Evolutionary conservation across 2,797 vertebrate species (phyloP).

Genomic region (Falco concolor): DNA sequence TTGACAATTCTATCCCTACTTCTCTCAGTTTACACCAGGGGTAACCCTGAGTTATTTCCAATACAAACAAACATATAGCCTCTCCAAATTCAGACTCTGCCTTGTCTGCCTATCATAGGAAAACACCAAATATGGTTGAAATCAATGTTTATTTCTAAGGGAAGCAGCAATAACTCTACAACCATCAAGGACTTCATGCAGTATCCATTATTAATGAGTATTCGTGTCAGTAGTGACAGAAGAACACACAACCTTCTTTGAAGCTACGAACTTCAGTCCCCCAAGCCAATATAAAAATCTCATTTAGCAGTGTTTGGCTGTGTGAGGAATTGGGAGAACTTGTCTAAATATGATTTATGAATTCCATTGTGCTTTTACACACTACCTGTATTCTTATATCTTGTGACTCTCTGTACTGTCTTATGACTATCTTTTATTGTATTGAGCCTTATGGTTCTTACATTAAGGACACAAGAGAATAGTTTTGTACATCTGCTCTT

Average conservation of each 20-base stretch:
- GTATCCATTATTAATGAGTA: slow-evolving; percentile 3
- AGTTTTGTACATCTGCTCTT: slow-evolving; percentile 19
- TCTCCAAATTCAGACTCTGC: not conserved
- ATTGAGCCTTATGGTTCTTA: slow-evolving; percentile 1
- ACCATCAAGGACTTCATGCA: not conserved
- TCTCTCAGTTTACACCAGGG: not conserved
- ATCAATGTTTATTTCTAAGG: not conserved
- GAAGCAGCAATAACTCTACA: not conserved
- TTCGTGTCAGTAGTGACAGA: slow-evolving; percentile 9
- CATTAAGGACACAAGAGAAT: slow-evolving; percentile 23
- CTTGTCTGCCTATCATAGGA: not conserved
- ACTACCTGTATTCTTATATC: slow-evolving; percentile 7
- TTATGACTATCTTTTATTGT: slow-evolving; percentile 40
- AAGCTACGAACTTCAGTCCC: not conserved
- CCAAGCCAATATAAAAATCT: slow-evolving; percentile 41
- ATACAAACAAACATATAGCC: not conserved
- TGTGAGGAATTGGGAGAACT: not conserved
- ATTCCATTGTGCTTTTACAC: slow-evolving; percentile 52
- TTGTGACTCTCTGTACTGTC: not conserved
- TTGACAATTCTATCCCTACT: not conserved
- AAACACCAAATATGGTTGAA: not conserved
- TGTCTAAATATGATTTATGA: slow-evolving; percentile 56
- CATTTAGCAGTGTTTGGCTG: slow-evolving; percentile 33
- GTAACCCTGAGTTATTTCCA: not conserved
- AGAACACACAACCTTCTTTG: not conserved